Conservation (phyloP, 2,888 invertebrate species). For the Drosophila villosipedis region DNA sequence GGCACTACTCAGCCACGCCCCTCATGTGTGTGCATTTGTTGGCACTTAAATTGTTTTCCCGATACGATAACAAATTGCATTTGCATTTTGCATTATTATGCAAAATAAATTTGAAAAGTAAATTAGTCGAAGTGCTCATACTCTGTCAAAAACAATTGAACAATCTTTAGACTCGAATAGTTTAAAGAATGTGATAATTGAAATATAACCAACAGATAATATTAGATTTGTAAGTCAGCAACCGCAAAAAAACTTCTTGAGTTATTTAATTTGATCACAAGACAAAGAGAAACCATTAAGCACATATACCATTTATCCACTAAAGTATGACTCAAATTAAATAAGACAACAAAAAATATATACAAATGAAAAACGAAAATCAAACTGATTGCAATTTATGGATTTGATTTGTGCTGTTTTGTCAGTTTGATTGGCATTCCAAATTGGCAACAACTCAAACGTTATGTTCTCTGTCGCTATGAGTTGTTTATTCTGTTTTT, state of each 20-base stretch:
- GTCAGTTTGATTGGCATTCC: conserved; percentile 75
- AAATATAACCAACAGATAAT: background rate
- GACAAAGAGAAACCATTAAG: background rate
- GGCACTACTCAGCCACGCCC: conserved; percentile 47
- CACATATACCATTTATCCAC: background rate
- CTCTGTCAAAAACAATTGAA: conserved; percentile 19
- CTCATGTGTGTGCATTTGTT: conserved; percentile 27
- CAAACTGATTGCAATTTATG: conserved; percentile 68
- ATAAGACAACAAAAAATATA: background rate
- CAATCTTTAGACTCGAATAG: background rate
- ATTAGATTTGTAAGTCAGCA: background rate
- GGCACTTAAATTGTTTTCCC: conserved; percentile 62
- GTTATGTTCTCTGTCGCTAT: background rate
- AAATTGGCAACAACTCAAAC: conserved; percentile 67
- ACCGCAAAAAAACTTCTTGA: background rate
- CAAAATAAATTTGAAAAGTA: conserved; percentile 13
- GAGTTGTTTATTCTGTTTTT: background rate
- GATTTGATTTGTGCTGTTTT: conserved; percentile 70
- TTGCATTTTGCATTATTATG: conserved; percentile 69
- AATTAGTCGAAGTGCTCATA: conserved; percentile 15
- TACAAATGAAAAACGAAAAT: conserved; percentile 8
- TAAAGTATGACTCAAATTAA: conserved; percentile 48
- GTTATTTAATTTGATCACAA: background rate
- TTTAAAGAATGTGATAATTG: background rate
- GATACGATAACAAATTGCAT: conserved; percentile 53